A percentile compares a stretch with the other conserved stretches of the same genome.
Conservation (phyloP, 2,888 invertebrate species). For the Brachynemurus nebulosus region DNA sequence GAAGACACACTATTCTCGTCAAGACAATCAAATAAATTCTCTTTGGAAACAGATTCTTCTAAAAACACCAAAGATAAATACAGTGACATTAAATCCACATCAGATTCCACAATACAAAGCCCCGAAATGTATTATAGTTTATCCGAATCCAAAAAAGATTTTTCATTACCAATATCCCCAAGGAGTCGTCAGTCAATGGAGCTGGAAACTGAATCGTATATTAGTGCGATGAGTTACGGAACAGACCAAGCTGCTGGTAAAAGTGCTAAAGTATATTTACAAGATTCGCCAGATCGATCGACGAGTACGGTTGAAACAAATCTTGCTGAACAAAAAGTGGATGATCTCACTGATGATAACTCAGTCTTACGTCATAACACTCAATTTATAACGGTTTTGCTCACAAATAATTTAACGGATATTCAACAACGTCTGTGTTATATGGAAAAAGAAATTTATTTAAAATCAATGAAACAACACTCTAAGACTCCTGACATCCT, state of each 20-base stretch:
- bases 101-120: constrained; percentile 12
- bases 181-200: constrained; percentile 4
- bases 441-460: constrained; percentile 48
- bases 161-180: background rate
- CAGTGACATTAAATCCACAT: constrained; percentile 1
- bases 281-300: constrained; percentile 7
- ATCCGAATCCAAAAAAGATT: constrained; percentile 18
- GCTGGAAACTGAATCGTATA: constrained; percentile 6
- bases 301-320: background rate
- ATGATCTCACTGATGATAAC: constrained; percentile 2
- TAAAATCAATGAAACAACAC: constrained; percentile 33
- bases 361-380: constrained; percentile 4
- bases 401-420: constrained; percentile 27
- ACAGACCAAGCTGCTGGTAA: background rate
- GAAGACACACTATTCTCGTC: constrained; percentile 10
- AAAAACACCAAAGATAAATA: background rate
- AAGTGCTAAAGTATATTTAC: constrained; percentile 1
- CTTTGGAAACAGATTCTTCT: background rate
- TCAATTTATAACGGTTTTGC: constrained; percentile 6
- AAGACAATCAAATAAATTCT: background rate
- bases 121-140: constrained; percentile 15
- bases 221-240: constrained; percentile 7
- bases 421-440: constrained; percentile 42
- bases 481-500: background rate
- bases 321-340: background rate